phyloP scores from a whole-genome alignment of 2,797 vertebrate species.

The Argya squamiceps region DNA sequence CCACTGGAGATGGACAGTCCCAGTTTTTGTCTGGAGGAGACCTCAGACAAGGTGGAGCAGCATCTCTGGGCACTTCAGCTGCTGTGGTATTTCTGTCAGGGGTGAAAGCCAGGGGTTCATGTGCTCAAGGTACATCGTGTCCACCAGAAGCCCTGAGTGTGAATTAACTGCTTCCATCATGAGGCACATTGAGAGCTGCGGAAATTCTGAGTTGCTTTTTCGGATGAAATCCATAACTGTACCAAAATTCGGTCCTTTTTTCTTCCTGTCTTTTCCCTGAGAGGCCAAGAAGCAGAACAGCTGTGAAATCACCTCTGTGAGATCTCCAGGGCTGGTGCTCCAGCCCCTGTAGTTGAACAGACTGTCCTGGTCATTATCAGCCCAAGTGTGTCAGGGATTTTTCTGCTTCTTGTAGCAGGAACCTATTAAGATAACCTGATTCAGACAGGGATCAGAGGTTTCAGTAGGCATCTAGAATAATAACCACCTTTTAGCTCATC shows the following conservation, averaged over 20 bases:
- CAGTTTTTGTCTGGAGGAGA: background rate
- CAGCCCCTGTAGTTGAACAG: background rate
- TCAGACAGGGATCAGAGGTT: slow-evolving; percentile 12
- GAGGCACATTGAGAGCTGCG: background rate
- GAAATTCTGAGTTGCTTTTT: background rate
- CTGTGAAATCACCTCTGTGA: background rate
- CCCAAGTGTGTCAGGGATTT: background rate
- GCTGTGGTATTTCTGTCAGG: background rate
- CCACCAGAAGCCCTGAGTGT: background rate
- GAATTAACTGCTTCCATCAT: background rate
- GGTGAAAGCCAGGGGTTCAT: background rate
- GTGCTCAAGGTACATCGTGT: background rate
- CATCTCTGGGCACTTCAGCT: background rate
- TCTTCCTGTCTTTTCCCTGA: background rate
- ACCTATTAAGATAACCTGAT: slow-evolving; percentile 2
- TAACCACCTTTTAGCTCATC: background rate
- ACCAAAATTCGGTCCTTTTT: background rate
- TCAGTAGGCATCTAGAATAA: background rate
- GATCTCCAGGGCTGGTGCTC: background rate
- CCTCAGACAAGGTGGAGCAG: background rate
- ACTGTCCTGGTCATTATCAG: background rate
- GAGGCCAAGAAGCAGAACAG: background rate
- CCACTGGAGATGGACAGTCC: background rate
- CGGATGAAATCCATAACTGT: background rate
- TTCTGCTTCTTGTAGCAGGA: background rate